Evolutionary conservation across 2,797 vertebrate genomes (phyloP).

Genomic region (Philypnodon macrostomus): DNA sequence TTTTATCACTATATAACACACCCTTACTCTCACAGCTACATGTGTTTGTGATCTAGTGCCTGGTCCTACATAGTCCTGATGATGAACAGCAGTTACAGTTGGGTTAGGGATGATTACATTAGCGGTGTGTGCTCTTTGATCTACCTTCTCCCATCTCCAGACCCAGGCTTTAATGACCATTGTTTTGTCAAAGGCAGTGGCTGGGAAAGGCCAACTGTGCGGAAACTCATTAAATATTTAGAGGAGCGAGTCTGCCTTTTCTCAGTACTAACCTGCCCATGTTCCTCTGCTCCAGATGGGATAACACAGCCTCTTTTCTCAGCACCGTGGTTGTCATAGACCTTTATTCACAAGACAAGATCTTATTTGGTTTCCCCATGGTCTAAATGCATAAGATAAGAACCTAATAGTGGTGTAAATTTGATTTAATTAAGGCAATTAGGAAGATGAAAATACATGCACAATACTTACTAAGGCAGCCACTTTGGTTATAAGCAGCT

Average conservation of each 20-base stretch:
- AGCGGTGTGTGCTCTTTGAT: conserved; percentile 13
- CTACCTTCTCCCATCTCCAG: conserved; percentile 27
- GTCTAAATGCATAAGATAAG: too few relatives aligned
- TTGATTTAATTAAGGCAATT: too few relatives aligned
- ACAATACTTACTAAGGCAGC: too few relatives aligned
- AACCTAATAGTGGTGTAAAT: too few relatives aligned
- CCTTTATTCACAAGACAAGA: too few relatives aligned
- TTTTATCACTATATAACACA: too few relatives aligned
- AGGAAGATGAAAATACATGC: too few relatives aligned
- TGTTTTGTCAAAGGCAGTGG: conserved; percentile 67
- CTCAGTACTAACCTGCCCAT: conserved; percentile 70
- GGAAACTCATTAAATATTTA: conserved; percentile 83
- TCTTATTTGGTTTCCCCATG: too few relatives aligned
- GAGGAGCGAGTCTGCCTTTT: conserved; percentile 67
- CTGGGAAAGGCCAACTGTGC: conserved; percentile 74
- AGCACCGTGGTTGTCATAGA: conserved; percentile 44
- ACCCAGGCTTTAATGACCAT: conserved; percentile 54
- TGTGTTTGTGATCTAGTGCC: not conserved
- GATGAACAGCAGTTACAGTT: conserved; percentile 5
- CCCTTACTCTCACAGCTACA: too few relatives aligned
- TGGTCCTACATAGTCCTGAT: not conserved
- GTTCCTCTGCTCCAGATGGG: conserved; percentile 72
- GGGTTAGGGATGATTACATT: conserved; percentile 20
- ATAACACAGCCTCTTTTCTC: conserved; percentile 67
- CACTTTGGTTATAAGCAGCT: too few relatives aligned